Evolutionary conservation across 2,113 vertebrate genomes (phyloP), one percentile per base, ranked within the genome.

Genomic region (Onychostoma macrolepis): DNA sequence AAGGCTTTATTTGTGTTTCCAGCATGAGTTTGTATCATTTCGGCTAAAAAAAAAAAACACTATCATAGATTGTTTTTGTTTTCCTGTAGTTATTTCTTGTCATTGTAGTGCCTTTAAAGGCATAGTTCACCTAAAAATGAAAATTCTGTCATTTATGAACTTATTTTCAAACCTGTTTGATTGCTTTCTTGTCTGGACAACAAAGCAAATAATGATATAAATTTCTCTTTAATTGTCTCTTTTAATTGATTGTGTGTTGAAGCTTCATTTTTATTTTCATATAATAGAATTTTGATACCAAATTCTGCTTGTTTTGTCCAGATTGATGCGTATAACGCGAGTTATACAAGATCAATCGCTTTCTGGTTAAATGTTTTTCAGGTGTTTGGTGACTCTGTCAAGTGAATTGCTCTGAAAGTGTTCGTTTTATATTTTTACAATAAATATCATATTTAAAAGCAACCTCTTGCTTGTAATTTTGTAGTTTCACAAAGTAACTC

Each of bases 381-480:
- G 45, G 45, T 48, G 56, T 81, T 81, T 43, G 56, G 41, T 69
- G 38, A 83, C 4, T 48, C 41, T 4, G 41, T n/a, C 21, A 7
- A 75, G 38, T 43, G 72, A 75, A 28, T 28, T 28, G 4, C 28
- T 24, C 13, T 43, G n/a, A 81, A 63, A 41, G 63, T 69, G 80
- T 48, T 26, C 17, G 19, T 69, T 50, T 65, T 30, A 53, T 83
- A 83, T 50, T 69, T 83, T 71, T 83, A 13, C 63, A 83, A 83
- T 83, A 83, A 83, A 83, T 83, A 21, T 33, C 17, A 36, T 67
- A 71, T 83, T 83, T 83, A 83, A 50, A 61, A 43, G 6, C 24
- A 4, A 65, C 4, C 7, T 26, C 43, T 77, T n/a, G 15, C 13
- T 77, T 77, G 75, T 38, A 61, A 13, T 30, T 3, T 6, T 67